phyloP scores from a whole-genome alignment of 2,113 vertebrate genomes.

The Martes martes region DNA sequence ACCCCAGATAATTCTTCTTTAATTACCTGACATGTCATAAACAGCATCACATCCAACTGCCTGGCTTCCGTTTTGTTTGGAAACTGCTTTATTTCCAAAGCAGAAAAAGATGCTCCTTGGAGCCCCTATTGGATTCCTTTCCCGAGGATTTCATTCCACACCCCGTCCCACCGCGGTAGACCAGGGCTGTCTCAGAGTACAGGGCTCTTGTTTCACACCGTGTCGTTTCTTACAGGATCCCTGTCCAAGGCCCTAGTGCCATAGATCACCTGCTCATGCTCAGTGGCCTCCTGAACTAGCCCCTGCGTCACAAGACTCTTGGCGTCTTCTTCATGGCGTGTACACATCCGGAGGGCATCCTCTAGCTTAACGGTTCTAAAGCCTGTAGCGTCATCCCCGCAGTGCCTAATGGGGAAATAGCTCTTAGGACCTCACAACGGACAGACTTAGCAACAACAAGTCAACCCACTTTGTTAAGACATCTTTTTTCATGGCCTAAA shows the following conservation, averaged over 20 bases:
- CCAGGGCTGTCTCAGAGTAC: background rate
- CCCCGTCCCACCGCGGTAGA: accelerated
- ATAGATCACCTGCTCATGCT: slow-evolving; percentile 73
- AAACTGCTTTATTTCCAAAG: background rate
- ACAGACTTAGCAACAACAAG: slow-evolving; percentile 25
- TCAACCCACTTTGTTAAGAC: background rate
- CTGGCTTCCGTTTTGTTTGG: background rate
- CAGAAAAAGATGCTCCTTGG: background rate
- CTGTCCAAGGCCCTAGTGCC: slow-evolving; percentile 75
- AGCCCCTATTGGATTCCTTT: background rate
- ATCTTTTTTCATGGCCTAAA: slow-evolving; percentile 24
- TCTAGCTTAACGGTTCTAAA: background rate
- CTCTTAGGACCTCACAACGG: background rate
- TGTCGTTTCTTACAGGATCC: slow-evolving; percentile 73
- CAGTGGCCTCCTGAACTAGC: slow-evolving; percentile 74
- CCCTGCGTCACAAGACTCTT: background rate
- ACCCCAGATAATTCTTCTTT: background rate
- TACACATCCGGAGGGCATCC: slow-evolving; percentile 42
- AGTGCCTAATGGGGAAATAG: slow-evolving; percentile 23
- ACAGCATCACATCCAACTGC: accelerated
- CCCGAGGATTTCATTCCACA: accelerated
- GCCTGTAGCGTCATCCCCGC: background rate
- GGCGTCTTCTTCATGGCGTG: slow-evolving; percentile 36
- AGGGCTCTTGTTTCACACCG: slow-evolving; percentile 18
- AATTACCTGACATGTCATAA: background rate